Percentiles rank a stretch among this genome's conserved stretches.
These are phyloP conservation scores for Hetaerina americana DNA, from an alignment of 1,140 invertebrate genomes.

Conservation along the genomic window DNA sequence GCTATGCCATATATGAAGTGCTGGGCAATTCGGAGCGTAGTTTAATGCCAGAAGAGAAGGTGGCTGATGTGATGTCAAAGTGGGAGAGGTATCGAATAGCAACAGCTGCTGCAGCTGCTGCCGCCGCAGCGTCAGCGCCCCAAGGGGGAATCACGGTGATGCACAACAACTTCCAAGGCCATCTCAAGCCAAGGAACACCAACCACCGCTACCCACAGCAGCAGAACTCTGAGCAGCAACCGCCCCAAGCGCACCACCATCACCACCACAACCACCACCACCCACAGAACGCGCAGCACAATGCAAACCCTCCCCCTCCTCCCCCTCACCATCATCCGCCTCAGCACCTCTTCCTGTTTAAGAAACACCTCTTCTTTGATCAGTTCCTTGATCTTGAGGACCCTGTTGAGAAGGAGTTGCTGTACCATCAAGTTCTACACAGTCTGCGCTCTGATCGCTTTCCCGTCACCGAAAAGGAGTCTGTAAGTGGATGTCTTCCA, in stretches of 20 bases:
- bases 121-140: constrained; percentile 6
- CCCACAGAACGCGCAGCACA: constrained; percentile 17
- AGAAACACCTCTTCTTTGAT: constrained; percentile 88
- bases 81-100: constrained; percentile 77
- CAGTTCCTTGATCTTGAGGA: constrained; percentile 71
- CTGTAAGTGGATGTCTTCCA: too few relatives aligned
- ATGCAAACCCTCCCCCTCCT: constrained; percentile 15
- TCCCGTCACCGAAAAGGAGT: constrained; percentile 83
- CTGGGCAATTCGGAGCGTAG: constrained; percentile 71
- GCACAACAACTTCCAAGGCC: background rate
- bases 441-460: constrained; percentile 79
- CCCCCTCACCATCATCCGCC: constrained; percentile 19
- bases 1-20: constrained; percentile 68
- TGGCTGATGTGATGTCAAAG: constrained; percentile 87
- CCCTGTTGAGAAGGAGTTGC: constrained; percentile 84
- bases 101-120: constrained; percentile 34
- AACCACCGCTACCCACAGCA: background rate
- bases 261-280: constrained; percentile 29
- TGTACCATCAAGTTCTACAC: constrained; percentile 92
- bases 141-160: background rate
- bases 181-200: background rate
- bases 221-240: background rate
- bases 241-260: constrained; percentile 20
- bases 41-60: constrained; percentile 70
- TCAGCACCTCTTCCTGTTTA: constrained; percentile 62